Conservation (phyloP, 2,888 invertebrate genomes). For the Prosapia bicincta region DNA sequence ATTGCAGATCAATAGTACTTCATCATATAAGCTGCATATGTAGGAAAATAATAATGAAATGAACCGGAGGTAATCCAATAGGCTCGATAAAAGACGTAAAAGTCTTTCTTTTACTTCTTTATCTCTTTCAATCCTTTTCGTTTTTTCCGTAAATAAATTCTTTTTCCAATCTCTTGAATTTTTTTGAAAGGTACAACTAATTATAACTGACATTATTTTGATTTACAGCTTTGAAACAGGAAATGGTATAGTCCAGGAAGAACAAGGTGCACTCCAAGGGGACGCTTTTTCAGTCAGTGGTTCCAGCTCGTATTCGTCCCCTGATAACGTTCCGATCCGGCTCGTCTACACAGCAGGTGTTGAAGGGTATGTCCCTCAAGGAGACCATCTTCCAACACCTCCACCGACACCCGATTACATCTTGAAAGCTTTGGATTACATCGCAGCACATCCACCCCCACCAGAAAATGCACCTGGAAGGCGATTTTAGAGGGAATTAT, state of each 20-base stretch:
- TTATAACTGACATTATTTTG: too few relatives aligned
- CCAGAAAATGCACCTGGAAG: constrained; percentile 31
- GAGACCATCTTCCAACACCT: constrained; percentile 47
- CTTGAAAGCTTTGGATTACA: constrained; percentile 42
- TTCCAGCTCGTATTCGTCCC: constrained; percentile 66
- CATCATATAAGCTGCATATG: too few relatives aligned
- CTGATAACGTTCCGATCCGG: constrained; percentile 60
- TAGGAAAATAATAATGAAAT: too few relatives aligned
- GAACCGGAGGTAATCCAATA: too few relatives aligned
- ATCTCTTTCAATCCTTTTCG: too few relatives aligned
- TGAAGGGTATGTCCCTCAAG: constrained; percentile 64
- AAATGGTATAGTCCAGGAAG: constrained; percentile 49
- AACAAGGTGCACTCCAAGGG: constrained; percentile 51
- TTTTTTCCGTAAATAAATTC: too few relatives aligned
- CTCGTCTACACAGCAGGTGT: constrained; percentile 64
- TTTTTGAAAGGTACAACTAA: too few relatives aligned
- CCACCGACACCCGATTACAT: constrained; percentile 47
- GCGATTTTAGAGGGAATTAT: too few relatives aligned
- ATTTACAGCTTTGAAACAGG: constrained; percentile 47
- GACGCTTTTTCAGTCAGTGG: constrained; percentile 56
- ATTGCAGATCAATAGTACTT: too few relatives aligned
- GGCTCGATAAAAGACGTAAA: too few relatives aligned
- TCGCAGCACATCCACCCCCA: constrained; percentile 40
- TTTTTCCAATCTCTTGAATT: too few relatives aligned
- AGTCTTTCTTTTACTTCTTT: too few relatives aligned